Conservation (phyloP, 1,140 invertebrate species). For the Lordiphosa collinella region DNA sequence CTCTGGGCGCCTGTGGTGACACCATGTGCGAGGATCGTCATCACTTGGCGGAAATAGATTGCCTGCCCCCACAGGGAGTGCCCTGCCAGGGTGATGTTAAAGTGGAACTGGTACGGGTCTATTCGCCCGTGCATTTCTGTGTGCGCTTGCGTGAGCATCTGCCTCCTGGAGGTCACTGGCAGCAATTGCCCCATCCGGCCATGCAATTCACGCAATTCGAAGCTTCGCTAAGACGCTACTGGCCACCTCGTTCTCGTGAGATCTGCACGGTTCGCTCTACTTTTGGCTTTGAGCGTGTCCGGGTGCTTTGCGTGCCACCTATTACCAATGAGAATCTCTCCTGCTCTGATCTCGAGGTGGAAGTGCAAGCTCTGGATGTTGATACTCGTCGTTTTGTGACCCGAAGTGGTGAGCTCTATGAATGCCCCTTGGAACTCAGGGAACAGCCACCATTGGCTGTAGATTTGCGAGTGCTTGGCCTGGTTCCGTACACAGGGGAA, state of each 20-base stretch:
- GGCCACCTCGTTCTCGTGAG: slow-evolving; percentile 33
- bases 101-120: slow-evolving; percentile 25
- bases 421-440: slow-evolving; percentile 18
- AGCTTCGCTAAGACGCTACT: slow-evolving; percentile 10
- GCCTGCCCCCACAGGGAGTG: neutral
- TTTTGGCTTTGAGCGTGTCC: slow-evolving; percentile 27
- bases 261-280: slow-evolving; percentile 25
- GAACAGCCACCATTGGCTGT: slow-evolving; percentile 9
- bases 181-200: accelerated
- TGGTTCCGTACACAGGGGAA: slow-evolving; percentile 23
- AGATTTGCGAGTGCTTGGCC: slow-evolving; percentile 35
- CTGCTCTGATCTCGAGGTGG: slow-evolving; percentile 9
- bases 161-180: slow-evolving; percentile 15
- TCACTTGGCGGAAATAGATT: slow-evolving; percentile 16
- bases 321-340: slow-evolving; percentile 28
- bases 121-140: slow-evolving; percentile 42
- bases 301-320: slow-evolving; percentile 28
- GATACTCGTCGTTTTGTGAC: slow-evolving; percentile 35
- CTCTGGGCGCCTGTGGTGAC: slow-evolving; percentile 23
- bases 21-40: slow-evolving; percentile 32
- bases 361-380: slow-evolving; percentile 38
- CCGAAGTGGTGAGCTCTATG: slow-evolving; percentile 13
- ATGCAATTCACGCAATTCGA: slow-evolving; percentile 9
- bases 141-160: slow-evolving; percentile 41
- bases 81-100: slow-evolving; percentile 32